A percentile compares a stretch with the other conserved stretches of the same genome.
phyloP scores from a whole-genome alignment of 2,113 vertebrate species.

The Eleginops maclovinus region DNA sequence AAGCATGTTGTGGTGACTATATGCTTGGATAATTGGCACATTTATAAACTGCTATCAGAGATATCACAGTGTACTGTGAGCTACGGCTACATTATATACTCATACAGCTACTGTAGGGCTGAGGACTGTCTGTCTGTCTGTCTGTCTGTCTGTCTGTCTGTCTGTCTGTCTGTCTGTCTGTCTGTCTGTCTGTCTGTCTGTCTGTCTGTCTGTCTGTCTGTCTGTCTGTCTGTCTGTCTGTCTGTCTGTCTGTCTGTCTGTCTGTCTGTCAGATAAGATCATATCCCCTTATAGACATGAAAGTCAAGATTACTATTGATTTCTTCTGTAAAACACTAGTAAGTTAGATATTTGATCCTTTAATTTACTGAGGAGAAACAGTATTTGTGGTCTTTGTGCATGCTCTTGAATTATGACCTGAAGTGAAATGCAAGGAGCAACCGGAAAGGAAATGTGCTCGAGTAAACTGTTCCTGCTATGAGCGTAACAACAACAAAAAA shows the following conservation, averaged over 20 bases:
- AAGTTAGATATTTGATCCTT: conserved; percentile 64
- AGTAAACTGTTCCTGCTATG: conserved; percentile 1
- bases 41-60: conserved; percentile 88
- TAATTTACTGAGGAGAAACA: conserved; percentile 70
- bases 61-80: conserved; percentile 85
- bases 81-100: conserved; percentile 89
- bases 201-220: too few relatives aligned
- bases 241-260: conserved; percentile 39
- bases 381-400: conserved; percentile 81
- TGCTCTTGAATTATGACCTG: conserved; percentile 59
- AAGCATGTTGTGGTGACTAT: conserved; percentile 87
- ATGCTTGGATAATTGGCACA: conserved; percentile 96
- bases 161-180: too few relatives aligned
- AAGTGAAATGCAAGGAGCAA: conserved; percentile 35
- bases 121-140: conserved; percentile 38
- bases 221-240: conserved; percentile 1
- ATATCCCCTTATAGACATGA: conserved; percentile 37
- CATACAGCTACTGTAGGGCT: conserved; percentile 82
- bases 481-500: conserved; percentile 20
- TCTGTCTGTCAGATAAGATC: conserved; percentile 38
- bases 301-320: conserved; percentile 53
- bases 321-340: conserved; percentile 67
- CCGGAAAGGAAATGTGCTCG: conserved; percentile 18
- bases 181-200: too few relatives aligned
- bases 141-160: too few relatives aligned